Percentiles rank a stretch among this genome's conserved stretches.
Conservation (phyloP, 2,888 invertebrate species). For the Aricia artaxerxes region DNA sequence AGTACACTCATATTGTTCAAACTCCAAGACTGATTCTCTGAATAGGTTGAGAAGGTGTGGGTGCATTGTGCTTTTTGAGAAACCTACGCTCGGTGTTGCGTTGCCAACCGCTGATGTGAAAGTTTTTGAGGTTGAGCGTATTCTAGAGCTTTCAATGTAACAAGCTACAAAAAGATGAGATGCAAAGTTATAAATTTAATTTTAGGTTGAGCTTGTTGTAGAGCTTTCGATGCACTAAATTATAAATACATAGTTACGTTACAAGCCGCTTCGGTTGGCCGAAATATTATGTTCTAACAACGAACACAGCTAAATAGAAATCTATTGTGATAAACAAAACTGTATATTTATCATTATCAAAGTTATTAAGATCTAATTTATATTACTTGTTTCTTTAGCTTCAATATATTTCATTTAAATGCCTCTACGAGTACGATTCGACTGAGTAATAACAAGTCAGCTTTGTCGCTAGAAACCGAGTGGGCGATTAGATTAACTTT, state of each 20-base stretch:
- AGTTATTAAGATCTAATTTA: too few species aligned
- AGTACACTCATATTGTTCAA: slow-evolving; percentile 34
- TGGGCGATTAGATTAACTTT: slow-evolving; percentile 9
- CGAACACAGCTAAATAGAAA: background rate
- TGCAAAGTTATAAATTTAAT: background rate
- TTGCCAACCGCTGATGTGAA: background rate
- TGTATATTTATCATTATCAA: too few species aligned
- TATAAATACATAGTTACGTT: background rate
- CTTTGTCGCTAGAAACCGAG: background rate
- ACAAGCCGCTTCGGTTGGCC: background rate
- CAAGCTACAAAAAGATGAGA: background rate
- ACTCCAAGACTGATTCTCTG: slow-evolving; percentile 25
- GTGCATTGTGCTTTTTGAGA: slow-evolving; percentile 30
- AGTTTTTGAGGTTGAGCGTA: slow-evolving; percentile 16
- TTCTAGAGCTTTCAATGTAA: slow-evolving; percentile 2
- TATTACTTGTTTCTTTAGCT: too few species aligned
- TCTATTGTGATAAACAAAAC: background rate
- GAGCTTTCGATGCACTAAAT: background rate
- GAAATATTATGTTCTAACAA: background rate
- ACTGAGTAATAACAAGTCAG: background rate
- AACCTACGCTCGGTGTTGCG: slow-evolving; percentile 43
- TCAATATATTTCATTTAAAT: background rate
- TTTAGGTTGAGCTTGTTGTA: background rate
- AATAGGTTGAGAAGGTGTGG: slow-evolving; percentile 29
- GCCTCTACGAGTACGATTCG: background rate